A percentile compares a stretch with the other conserved stretches of the same genome.
Evolutionary conservation across 2,888 invertebrate species (phyloP).

Genomic region (Oscheius sp.): DNA sequence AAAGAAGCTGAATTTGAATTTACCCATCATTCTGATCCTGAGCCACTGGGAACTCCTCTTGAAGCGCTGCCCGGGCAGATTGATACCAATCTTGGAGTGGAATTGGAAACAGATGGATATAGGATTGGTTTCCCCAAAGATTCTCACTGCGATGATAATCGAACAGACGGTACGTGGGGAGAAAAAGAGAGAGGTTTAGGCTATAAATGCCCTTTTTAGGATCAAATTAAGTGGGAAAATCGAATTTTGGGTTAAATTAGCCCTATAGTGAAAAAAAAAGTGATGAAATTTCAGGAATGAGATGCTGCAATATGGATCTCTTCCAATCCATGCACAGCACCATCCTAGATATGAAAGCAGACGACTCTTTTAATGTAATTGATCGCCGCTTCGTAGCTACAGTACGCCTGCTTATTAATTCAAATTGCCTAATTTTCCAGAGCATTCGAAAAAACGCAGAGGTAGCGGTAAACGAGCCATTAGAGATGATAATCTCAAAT

Average conservation of each 20-base stretch:
- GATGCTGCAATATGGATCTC: background rate
- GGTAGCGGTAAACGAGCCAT: background rate
- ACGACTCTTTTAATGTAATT: background rate
- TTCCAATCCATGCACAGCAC: background rate
- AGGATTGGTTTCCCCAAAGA: background rate
- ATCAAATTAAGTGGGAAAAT: too few species aligned
- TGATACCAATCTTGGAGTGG: background rate
- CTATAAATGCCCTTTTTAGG: too few species aligned
- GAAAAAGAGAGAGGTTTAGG: background rate
- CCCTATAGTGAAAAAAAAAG: too few species aligned
- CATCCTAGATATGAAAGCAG: background rate
- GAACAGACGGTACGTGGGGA: background rate
- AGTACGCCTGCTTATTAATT: background rate
- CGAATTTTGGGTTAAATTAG: too few species aligned
- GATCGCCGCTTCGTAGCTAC: background rate
- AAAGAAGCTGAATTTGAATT: background rate
- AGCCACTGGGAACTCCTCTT: background rate
- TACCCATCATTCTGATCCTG: background rate
- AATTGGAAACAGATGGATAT: background rate
- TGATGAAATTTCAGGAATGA: background rate
- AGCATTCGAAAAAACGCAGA: background rate
- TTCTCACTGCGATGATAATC: background rate
- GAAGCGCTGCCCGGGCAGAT: background rate
- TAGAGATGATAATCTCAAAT: constrained; percentile 1
- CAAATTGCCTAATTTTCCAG: background rate